A percentile compares a stretch with the other conserved stretches of the same genome.
These are phyloP conservation scores for Dinoponera quadriceps DNA, from an alignment of 1,140 invertebrate species.

Conservation along the genomic window DNA sequence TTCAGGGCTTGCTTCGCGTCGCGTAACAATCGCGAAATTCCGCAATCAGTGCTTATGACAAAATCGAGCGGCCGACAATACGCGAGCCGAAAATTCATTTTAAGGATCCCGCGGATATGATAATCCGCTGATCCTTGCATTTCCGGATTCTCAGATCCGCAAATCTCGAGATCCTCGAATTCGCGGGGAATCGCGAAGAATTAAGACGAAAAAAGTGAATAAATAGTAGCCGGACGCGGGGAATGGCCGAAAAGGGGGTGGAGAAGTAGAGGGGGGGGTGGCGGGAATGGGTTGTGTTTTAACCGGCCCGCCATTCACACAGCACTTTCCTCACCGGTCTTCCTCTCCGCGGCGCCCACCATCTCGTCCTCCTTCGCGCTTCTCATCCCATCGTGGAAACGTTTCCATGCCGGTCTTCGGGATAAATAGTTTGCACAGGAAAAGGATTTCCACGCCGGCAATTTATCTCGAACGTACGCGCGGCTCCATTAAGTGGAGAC, in stretches of 20 bases:
- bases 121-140: not conserved
- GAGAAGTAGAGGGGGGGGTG: not conserved
- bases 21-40: not conserved
- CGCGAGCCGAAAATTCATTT: not conserved
- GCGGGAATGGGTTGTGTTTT: constrained; percentile 44
- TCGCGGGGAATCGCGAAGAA: constrained; percentile 16
- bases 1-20: not conserved
- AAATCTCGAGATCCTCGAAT: constrained; percentile 12
- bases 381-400: constrained; percentile 68
- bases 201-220: constrained; percentile 44
- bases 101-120: not conserved
- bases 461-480: constrained; percentile 70
- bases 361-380: constrained; percentile 1
- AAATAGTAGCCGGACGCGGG: constrained; percentile 19
- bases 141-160: constrained; percentile 1
- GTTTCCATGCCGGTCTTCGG: constrained; percentile 62
- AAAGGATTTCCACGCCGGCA: constrained; percentile 67
- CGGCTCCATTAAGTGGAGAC: constrained; percentile 70
- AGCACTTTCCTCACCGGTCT: constrained; percentile 12
- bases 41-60: constrained; percentile 3
- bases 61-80: not conserved
- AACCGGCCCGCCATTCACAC: constrained; percentile 46
- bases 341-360: not conserved
- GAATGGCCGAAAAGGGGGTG: not conserved
- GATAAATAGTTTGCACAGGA: constrained; percentile 72